Evolutionary conservation across 2,113 vertebrate species (phyloP), one percentile per base, ranked within the genome.

Genomic region (Jacana jacana): DNA sequence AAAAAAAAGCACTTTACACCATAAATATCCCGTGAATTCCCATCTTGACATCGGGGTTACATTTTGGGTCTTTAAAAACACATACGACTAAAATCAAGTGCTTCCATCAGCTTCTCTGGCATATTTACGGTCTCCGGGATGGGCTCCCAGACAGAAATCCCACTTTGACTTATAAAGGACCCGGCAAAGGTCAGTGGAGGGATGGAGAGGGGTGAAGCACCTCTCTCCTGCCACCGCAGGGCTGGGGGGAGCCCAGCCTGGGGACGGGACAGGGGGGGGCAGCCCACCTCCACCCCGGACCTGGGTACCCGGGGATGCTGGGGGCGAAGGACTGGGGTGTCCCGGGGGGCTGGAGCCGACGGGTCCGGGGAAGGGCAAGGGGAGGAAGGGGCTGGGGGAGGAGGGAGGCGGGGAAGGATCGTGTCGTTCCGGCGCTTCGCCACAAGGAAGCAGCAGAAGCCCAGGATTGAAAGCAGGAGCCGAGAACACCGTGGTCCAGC

Each of bases 391-490:
- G 31, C 28, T 44, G 37, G 30, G 61, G 64, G 42, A 6, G 23
- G 75, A 49, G 55, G 55, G 83, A 40, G 39, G 48, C 3, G 54
- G 61, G 57, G 70, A 51, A 86, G 25, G 57, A 55, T 51, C 51
- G n/a, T 98, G 98, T 93, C 97, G 89, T 98, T 97, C 93, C 93
- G 70, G 44, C 77, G 17, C 39, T 89, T 91, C 65, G 97, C 98
- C 98, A 98, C 98, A 98, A 98, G 98, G 98, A 94, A 97, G 98
- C 98, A 98, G 98, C 97, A 96, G 96, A 98, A 98, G 98, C 98
- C 97, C 98, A 98, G 98, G 88, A 96, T 98, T 98, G 91, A 51
- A 88, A 68, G 0, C 8, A 20, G 55, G 33, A 81, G 70, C 7
- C 22, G 11, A 61, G 68, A 24, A 31, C 54, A 16, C 7, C 33